Conservation (phyloP, 2,888 invertebrate species). For the Iselma pallidipennis region DNA sequence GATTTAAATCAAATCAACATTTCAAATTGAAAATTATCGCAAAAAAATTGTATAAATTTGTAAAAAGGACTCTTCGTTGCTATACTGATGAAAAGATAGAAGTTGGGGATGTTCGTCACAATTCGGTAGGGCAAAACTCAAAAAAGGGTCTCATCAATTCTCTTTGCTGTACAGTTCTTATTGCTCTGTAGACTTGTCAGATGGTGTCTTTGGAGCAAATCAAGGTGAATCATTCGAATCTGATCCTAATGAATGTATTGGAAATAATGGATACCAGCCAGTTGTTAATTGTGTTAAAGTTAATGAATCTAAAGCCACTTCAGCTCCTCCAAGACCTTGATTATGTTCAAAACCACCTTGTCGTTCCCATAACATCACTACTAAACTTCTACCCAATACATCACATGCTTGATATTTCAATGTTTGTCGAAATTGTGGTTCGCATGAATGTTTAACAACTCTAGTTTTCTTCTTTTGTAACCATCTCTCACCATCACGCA, state of each 20-base stretch:
- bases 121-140: background rate
- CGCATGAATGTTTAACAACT: conserved; percentile 77
- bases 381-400: conserved; percentile 77
- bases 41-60: too few relatives aligned
- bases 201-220: conserved; percentile 35
- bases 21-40: too few relatives aligned
- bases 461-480: conserved; percentile 91
- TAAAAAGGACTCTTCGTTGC: background rate
- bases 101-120: background rate
- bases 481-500: conserved; percentile 86
- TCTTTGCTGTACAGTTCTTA: too few relatives aligned
- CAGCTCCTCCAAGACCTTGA: conserved; percentile 70
- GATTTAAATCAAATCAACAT: too few relatives aligned
- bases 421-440: conserved; percentile 86
- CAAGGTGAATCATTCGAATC: conserved; percentile 62
- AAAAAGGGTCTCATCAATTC: background rate
- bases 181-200: conserved; percentile 32
- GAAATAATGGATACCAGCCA: conserved; percentile 92
- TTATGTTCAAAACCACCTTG: conserved; percentile 89
- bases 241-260: conserved; percentile 78
- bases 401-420: conserved; percentile 83
- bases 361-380: conserved; percentile 92
- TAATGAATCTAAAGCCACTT: conserved; percentile 78
- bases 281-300: conserved; percentile 78
- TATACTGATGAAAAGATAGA: background rate